Percentiles rank a stretch among this genome's conserved stretches.
phyloP scores from a whole-genome alignment of 2,888 invertebrate species.

The Pimpla rufipes region DNA sequence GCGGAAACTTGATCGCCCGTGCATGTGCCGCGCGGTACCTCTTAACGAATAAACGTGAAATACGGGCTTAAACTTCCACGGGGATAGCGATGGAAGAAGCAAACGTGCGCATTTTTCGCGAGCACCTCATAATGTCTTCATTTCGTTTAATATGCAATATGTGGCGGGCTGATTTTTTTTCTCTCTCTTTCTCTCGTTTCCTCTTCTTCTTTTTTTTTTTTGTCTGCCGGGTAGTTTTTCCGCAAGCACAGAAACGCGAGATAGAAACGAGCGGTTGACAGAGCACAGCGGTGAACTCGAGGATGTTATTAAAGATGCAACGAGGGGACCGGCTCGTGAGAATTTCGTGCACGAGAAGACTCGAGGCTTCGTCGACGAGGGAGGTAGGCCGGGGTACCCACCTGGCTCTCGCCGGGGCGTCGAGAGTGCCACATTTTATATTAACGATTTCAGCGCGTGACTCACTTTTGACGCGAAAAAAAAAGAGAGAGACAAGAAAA shows the following conservation, averaged over 20 bases:
- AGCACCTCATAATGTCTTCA: conserved; percentile 34
- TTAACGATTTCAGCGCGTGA: conserved; percentile 40
- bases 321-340: conserved; percentile 50
- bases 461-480: conserved; percentile 27
- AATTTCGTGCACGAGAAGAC: conserved; percentile 63
- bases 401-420: conserved; percentile 24
- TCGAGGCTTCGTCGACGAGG: conserved; percentile 30
- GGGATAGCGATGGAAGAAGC: not conserved
- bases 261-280: conserved; percentile 58
- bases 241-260: conserved; percentile 43
- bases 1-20: conserved; percentile 7
- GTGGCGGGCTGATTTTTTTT: conserved; percentile 36
- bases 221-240: conserved; percentile 45
- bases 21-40: not conserved
- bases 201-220: conserved; percentile 14
- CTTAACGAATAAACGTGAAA: conserved; percentile 18
- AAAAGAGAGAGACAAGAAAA: not conserved
- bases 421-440: conserved; percentile 58
- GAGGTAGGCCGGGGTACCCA: conserved; percentile 35
- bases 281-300: conserved; percentile 53
- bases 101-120: conserved; percentile 2
- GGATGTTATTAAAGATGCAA: conserved; percentile 69
- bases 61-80: not conserved
- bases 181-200: not conserved
- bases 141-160: conserved; percentile 61